Evolutionary conservation across 2,888 invertebrate species (phyloP).

Genomic region (Dryocosmus kuriphilus): DNA sequence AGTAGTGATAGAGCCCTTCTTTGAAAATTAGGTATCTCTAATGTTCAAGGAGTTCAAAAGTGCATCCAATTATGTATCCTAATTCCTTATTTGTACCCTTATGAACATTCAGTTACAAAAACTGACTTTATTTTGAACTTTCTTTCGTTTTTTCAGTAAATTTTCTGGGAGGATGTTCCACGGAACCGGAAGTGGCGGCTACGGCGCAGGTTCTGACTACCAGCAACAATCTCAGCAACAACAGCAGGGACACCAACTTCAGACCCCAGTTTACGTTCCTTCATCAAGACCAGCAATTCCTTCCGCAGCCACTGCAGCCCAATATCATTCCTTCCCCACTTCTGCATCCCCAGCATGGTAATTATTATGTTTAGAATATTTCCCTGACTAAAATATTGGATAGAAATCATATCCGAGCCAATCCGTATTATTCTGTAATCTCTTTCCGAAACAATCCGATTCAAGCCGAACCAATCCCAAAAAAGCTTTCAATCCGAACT

Average conservation of each 20-base stretch:
- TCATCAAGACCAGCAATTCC: conserved; percentile 81
- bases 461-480: too few relatives aligned
- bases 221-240: conserved; percentile 73
- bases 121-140: conserved; percentile 13
- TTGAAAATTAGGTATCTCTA: too few relatives aligned
- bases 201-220: conserved; percentile 75
- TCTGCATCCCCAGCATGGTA: conserved; percentile 76
- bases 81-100: too few relatives aligned
- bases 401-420: too few relatives aligned
- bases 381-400: too few relatives aligned
- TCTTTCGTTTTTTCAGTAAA: conserved; percentile 58
- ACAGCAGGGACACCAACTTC: conserved; percentile 76
- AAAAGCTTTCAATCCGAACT: not conserved
- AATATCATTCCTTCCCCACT: conserved; percentile 75
- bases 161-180: conserved; percentile 75
- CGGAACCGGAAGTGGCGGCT: conserved; percentile 75
- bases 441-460: too few relatives aligned
- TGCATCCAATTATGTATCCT: too few relatives aligned
- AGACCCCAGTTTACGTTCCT: conserved; percentile 85
- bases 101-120: too few relatives aligned
- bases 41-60: too few relatives aligned
- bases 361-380: conserved; percentile 34
- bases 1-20: too few relatives aligned
- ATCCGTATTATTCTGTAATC: too few relatives aligned
- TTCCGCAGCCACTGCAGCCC: conserved; percentile 79